These are phyloP conservation scores for Amphibalanus amphitrite DNA, from an alignment of 1,140 invertebrate species.

Conservation along the genomic window DNA sequence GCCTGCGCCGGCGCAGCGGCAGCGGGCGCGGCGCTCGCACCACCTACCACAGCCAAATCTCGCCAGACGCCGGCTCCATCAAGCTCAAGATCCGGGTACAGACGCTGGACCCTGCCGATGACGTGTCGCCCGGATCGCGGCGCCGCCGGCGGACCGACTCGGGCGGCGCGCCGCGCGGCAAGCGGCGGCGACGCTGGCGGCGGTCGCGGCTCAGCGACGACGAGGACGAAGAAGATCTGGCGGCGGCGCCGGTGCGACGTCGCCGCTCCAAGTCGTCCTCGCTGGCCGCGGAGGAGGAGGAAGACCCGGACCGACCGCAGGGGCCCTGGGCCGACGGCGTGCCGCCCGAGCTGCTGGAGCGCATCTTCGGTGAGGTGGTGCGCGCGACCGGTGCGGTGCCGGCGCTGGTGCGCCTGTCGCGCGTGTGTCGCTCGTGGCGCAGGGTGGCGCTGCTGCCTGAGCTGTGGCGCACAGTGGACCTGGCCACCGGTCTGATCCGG, in stretches of 20 bases:
- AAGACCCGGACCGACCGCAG: background rate
- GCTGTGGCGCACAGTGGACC: slow-evolving; percentile 57
- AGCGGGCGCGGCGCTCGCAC: background rate
- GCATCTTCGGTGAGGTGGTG: background rate
- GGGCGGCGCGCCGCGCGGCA: background rate
- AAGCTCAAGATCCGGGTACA: background rate
- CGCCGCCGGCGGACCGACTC: background rate
- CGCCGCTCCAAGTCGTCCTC: background rate
- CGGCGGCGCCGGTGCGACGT: background rate
- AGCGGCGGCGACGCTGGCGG: background rate
- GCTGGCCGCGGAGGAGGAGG: background rate
- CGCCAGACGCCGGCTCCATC: background rate
- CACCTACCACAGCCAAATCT: background rate
- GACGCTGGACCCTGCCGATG: background rate
- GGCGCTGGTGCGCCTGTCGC: slow-evolving; percentile 32
- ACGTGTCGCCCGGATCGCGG: background rate
- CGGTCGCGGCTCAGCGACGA: background rate
- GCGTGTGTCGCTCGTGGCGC: slow-evolving; percentile 56
- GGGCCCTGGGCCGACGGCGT: background rate
- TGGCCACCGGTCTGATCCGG: slow-evolving; percentile 46
- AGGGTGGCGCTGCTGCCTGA: slow-evolving; percentile 42
- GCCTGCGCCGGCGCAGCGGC: background rate
- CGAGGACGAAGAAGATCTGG: background rate
- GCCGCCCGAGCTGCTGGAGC: background rate
- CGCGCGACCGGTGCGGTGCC: background rate